phyloP scores from a whole-genome alignment of 2,797 vertebrate species.

The Hyperoplus immaculatus region DNA sequence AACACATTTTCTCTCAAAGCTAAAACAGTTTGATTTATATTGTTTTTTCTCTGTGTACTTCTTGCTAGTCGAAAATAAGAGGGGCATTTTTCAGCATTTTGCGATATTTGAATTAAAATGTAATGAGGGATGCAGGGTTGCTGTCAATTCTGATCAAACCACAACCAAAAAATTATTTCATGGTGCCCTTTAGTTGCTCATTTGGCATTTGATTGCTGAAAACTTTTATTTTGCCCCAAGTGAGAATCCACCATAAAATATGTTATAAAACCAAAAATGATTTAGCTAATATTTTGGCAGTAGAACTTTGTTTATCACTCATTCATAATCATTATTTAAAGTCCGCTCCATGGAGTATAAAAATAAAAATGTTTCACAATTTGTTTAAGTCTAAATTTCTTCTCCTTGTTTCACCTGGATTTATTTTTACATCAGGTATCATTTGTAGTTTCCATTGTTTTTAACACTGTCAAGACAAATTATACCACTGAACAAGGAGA shows the following conservation, averaged over 20 bases:
- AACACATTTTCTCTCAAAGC: not conserved
- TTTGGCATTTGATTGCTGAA: not conserved
- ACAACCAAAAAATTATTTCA: not conserved
- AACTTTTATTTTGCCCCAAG: not conserved
- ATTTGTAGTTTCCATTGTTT: conserved; percentile 13
- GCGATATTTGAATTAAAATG: conserved; percentile 6
- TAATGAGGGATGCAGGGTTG: not conserved
- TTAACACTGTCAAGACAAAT: conserved; percentile 20
- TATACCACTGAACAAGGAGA: not conserved
- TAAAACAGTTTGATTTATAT: not conserved
- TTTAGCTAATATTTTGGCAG: not conserved
- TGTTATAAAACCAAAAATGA: not conserved
- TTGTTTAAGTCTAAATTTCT: conserved; percentile 3
- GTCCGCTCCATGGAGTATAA: not conserved
- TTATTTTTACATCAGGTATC: conserved; percentile 9
- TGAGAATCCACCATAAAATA: not conserved
- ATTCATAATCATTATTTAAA: not conserved
- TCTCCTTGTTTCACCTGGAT: conserved; percentile 35
- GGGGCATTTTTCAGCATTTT: not conserved
- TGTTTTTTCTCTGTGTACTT: not conserved
- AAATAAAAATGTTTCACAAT: not conserved
- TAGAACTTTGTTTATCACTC: not conserved
- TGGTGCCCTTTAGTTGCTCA: not conserved
- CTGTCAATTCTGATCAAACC: not conserved
- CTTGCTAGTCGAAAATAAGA: not conserved